These are phyloP conservation scores for Hormaphis cornu DNA, from an alignment of 1,140 invertebrate species.

Conservation along the genomic window DNA sequence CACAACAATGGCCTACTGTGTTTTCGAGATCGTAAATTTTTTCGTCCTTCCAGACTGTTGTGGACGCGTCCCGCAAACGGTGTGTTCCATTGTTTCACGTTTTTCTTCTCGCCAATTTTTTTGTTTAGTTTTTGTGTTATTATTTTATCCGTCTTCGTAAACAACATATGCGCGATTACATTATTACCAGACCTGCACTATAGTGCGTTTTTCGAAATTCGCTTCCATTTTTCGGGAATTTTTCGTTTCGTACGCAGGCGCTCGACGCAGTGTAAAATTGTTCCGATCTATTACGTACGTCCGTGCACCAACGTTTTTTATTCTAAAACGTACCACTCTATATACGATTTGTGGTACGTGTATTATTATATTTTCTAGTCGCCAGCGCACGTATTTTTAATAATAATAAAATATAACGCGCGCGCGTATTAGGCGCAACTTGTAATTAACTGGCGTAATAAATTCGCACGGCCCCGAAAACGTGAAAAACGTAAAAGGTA, in stretches of 20 bases:
- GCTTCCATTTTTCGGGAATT: too few species aligned
- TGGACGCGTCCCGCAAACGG: neutral
- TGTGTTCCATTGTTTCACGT: conserved; percentile 19
- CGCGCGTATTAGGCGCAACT: neutral
- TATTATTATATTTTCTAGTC: neutral
- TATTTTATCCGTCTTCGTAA: too few species aligned
- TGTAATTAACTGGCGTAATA: conserved; percentile 11
- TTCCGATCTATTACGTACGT: too few species aligned
- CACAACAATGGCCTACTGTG: conserved; percentile 28
- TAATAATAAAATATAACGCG: conserved; percentile 1
- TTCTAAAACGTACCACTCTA: too few species aligned
- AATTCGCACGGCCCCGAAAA: conserved; percentile 18
- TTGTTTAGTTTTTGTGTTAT: neutral
- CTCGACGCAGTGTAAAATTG: too few species aligned
- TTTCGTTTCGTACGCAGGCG: too few species aligned
- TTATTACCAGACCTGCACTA: too few species aligned
- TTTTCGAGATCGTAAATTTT: conserved; percentile 31
- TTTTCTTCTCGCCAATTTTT: conserved; percentile 11
- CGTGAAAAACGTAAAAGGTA: neutral
- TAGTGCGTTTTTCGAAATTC: too few species aligned
- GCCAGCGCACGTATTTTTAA: neutral
- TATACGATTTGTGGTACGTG: too few species aligned
- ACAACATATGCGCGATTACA: too few species aligned
- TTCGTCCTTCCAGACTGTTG: neutral
- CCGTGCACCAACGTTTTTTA: too few species aligned